Conservation (phyloP, 92 coral and sea anemone genomes). For the Bergia sp. region DNA sequence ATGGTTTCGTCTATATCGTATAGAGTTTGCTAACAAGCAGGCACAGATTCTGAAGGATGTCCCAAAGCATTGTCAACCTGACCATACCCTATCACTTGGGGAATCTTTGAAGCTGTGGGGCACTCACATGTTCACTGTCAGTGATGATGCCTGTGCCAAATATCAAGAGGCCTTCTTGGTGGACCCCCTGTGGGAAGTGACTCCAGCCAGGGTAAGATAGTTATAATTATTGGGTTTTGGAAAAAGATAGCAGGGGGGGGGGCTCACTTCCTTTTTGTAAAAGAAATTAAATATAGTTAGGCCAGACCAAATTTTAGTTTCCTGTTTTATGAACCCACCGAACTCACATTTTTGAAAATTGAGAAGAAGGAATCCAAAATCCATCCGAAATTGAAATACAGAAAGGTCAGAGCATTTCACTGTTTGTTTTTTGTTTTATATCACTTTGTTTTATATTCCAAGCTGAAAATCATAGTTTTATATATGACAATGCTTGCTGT, state of each 20-base stretch:
- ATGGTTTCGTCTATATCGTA: conserved; percentile 87
- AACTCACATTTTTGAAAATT: too few species aligned
- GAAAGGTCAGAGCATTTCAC: too few species aligned
- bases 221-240: background rate
- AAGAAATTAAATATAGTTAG: too few species aligned
- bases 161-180: conserved; percentile 92
- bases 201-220: conserved; percentile 82
- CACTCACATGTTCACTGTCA: conserved; percentile 60
- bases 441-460: too few species aligned
- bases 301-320: too few species aligned
- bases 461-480: too few species aligned
- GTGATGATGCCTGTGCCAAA: conserved; percentile 69
- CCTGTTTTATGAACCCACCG: too few species aligned
- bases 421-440: too few species aligned
- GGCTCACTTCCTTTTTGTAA: too few species aligned
- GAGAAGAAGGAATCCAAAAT: too few species aligned
- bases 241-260: background rate
- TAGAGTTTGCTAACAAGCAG: conserved; percentile 87
- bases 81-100: conserved; percentile 59
- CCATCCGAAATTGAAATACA: too few species aligned
- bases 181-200: conserved; percentile 95
- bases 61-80: conserved; percentile 77
- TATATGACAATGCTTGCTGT: too few species aligned
- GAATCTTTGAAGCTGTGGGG: conserved; percentile 78
- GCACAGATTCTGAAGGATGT: conserved; percentile 68